These are phyloP conservation scores for Pterobdella sp. DNA, from an alignment of 2,888 invertebrate species.

Conservation along the genomic window DNA sequence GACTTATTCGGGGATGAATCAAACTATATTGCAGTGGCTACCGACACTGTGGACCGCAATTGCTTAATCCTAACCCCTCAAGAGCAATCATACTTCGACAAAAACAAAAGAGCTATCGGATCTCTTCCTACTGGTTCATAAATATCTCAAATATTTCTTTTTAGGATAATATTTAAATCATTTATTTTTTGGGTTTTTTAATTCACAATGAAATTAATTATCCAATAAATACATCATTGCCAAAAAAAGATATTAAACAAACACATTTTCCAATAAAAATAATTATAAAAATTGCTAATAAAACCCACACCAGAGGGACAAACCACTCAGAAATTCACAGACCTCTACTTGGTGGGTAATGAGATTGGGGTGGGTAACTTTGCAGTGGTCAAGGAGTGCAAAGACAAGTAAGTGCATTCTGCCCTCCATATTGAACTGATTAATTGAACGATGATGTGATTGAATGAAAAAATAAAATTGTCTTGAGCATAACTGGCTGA, in stretches of 20 bases:
- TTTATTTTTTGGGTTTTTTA: background rate
- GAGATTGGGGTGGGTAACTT: constrained; percentile 91
- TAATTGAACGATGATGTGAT: background rate
- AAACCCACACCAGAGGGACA: constrained; percentile 9
- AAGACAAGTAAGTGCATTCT: constrained; percentile 55
- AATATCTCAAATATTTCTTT: too few relatives aligned
- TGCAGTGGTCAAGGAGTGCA: constrained; percentile 80
- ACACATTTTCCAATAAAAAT: background rate
- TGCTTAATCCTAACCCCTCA: constrained; percentile 10
- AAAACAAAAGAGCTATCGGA: background rate
- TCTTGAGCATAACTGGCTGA: background rate
- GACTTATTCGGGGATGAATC: constrained; percentile 74
- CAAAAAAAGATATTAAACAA: background rate
- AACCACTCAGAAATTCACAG: constrained; percentile 42
- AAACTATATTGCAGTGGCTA: constrained; percentile 89
- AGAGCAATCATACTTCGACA: background rate
- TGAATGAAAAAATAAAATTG: too few relatives aligned
- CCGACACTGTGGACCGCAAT: constrained; percentile 57
- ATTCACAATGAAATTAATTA: background rate
- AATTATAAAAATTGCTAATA: too few relatives aligned
- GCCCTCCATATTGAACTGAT: background rate
- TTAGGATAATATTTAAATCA: background rate
- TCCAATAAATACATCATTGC: background rate
- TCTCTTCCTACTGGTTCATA: background rate
- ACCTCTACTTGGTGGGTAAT: constrained; percentile 65